A percentile compares a stretch with the other conserved stretches of the same genome.
phyloP scores from a whole-genome alignment of 2,888 invertebrate genomes.

The Ophonus ardosiacus region DNA sequence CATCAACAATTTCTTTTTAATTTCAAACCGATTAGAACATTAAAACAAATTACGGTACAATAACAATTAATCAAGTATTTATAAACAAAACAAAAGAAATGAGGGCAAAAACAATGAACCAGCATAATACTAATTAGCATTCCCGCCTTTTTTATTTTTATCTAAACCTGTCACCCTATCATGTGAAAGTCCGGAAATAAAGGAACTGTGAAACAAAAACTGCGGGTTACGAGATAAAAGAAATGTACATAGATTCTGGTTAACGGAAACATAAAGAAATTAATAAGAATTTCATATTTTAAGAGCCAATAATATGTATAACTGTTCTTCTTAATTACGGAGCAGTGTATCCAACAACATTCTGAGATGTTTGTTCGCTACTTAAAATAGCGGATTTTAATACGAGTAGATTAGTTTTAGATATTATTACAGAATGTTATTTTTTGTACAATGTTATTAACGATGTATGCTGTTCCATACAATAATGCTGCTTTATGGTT shows the following conservation, averaged over 20 bases:
- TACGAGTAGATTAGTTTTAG: background rate
- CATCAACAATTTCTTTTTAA: background rate
- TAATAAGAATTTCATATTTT: background rate
- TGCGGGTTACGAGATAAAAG: constrained; percentile 20
- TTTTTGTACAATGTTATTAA: background rate
- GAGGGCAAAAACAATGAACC: background rate
- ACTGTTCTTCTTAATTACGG: background rate
- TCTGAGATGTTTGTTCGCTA: constrained; percentile 6
- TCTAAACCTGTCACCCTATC: background rate
- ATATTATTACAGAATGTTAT: background rate
- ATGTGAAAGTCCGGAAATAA: constrained; percentile 31
- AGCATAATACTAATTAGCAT: constrained; percentile 11
- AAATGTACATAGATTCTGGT: background rate
- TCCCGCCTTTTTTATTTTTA: background rate
- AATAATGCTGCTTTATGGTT: background rate
- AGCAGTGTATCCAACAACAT: background rate
- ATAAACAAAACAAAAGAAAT: background rate
- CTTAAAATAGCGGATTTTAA: constrained; percentile 13
- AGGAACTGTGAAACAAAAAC: constrained; percentile 13
- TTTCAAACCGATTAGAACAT: background rate
- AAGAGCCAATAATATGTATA: background rate
- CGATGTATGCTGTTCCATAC: background rate
- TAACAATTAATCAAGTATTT: background rate
- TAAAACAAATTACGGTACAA: background rate
- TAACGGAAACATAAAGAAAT: constrained; percentile 11